These are phyloP conservation scores for Forbesichthys papilliferus DNA, from an alignment of 2,113 vertebrate species.

Conservation along the genomic window DNA sequence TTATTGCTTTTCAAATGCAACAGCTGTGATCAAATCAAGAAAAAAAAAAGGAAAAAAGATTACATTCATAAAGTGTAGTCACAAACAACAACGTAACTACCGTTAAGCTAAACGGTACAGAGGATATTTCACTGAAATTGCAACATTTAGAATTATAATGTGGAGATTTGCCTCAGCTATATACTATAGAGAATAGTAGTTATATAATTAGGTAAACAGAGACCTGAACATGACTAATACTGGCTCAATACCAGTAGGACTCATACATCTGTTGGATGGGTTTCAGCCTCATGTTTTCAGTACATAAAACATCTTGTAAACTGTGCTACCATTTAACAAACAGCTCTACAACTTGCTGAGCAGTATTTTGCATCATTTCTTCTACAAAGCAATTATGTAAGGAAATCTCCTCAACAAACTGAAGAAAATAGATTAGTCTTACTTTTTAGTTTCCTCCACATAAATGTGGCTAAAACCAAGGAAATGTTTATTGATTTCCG, in stretches of 20 bases:
- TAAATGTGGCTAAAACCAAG: too few relatives aligned
- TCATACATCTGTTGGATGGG: not conserved
- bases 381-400: too few relatives aligned
- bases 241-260: slow-evolving; percentile 5
- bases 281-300: slow-evolving; percentile 7
- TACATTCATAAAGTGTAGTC: not conserved
- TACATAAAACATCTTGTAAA: slow-evolving; percentile 9
- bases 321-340: not conserved
- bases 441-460: too few relatives aligned
- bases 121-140: not conserved
- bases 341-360: not conserved
- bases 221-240: slow-evolving; percentile 14
- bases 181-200: not conserved
- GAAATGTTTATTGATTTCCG: too few relatives aligned
- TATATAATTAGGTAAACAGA: not conserved
- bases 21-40: slow-evolving; percentile 77
- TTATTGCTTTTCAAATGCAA: slow-evolving; percentile 99
- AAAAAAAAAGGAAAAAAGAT: slow-evolving; percentile 8
- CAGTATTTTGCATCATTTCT: not conserved
- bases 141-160: not conserved
- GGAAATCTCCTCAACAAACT: too few relatives aligned
- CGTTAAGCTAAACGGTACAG: not conserved
- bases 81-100: not conserved
- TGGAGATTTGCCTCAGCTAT: too few relatives aligned
- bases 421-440: too few relatives aligned